Evolutionary conservation across 2,797 vertebrate genomes (phyloP).

Genomic region (Hafferia zeledoni): DNA sequence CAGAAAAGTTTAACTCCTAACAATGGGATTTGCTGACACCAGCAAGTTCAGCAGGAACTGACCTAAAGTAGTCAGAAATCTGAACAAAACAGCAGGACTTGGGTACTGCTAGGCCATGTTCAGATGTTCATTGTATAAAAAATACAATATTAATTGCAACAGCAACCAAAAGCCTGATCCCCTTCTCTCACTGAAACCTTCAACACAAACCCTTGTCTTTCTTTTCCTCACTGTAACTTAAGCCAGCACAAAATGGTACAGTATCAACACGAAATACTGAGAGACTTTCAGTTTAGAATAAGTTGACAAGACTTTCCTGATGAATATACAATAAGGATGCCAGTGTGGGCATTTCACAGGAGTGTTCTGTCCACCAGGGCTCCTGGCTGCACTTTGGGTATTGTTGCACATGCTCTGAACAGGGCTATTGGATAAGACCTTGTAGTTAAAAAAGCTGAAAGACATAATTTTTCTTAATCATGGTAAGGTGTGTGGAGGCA

Average conservation of each 20-base stretch:
- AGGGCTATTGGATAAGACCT: neutral
- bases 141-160: neutral
- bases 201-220: neutral
- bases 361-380: rapidly evolving
- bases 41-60: neutral
- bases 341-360: neutral
- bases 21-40: neutral
- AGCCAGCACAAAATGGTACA: neutral
- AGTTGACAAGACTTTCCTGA: neutral
- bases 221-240: neutral
- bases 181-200: neutral
- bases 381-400: neutral
- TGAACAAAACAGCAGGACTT: neutral
- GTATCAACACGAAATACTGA: neutral
- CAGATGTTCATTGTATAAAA: neutral
- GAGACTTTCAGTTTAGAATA: neutral
- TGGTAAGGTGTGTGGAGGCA: neutral
- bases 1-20: neutral
- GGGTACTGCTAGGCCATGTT: neutral
- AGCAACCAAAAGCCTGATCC: neutral
- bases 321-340: neutral
- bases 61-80: neutral
- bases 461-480: neutral
- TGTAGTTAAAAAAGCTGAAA: neutral
- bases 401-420: neutral